Conservation (phyloP, 2,113 vertebrate genomes). For the Myrmecobius fasciatus region DNA sequence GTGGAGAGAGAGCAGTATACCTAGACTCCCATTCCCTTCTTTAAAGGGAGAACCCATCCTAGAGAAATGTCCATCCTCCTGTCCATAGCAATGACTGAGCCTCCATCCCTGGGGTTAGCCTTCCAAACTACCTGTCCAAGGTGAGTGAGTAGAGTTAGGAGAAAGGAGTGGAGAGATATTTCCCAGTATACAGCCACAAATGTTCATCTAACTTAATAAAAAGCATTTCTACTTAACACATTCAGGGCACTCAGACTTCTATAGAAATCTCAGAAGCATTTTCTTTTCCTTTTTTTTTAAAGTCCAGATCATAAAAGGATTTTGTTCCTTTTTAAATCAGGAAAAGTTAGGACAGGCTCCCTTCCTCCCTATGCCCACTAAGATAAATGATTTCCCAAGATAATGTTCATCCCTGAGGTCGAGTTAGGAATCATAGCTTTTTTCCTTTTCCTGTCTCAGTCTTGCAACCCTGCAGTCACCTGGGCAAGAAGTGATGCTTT, state of each 20-base stretch:
- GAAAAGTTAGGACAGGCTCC: not conserved
- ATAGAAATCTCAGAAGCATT: not conserved
- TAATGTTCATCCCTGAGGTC: not conserved
- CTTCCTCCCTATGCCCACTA: not conserved
- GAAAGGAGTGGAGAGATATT: not conserved
- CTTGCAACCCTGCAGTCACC: not conserved
- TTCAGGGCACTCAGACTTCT: not conserved
- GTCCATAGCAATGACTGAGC: not conserved
- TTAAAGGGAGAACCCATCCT: not conserved
- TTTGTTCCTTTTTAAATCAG: not conserved
- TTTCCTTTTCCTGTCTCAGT: not conserved
- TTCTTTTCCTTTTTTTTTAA: not conserved
- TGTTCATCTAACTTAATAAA: not conserved
- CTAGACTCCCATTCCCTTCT: not conserved
- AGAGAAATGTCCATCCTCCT: not conserved
- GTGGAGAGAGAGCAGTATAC: not conserved
- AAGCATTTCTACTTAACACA: not conserved
- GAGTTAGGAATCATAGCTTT: not conserved
- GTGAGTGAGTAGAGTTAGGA: not conserved
- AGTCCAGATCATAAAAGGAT: not conserved
- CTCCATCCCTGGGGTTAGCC: not conserved
- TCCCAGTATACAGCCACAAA: not conserved
- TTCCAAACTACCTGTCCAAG: not conserved
- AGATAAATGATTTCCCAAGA: not conserved
- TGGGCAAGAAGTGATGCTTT: not conserved